These are phyloP conservation scores for Muntiacus reevesi DNA, from an alignment of 2,113 vertebrate genomes.

Conservation along the genomic window DNA sequence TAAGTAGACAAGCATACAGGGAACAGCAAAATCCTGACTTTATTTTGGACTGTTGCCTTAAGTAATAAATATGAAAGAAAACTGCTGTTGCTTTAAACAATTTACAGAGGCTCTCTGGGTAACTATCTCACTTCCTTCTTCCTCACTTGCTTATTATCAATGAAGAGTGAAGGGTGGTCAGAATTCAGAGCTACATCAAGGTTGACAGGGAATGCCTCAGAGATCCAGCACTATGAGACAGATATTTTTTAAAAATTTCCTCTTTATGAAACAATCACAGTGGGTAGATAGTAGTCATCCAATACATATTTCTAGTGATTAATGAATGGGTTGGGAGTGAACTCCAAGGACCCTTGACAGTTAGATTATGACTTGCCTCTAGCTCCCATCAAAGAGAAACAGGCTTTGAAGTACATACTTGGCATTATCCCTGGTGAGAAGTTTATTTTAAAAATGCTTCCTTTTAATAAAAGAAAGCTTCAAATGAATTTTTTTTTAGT, in stretches of 20 bases:
- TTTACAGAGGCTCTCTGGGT: neutral
- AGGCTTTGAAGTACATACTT: neutral
- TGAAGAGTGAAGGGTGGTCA: neutral
- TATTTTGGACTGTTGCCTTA: neutral
- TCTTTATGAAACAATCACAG: neutral
- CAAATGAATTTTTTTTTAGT: neutral
- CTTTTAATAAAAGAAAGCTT: neutral
- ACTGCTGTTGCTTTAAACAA: neutral
- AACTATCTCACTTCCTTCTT: neutral
- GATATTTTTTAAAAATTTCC: neutral
- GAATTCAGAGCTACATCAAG: neutral
- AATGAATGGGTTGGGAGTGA: neutral
- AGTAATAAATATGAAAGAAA: neutral
- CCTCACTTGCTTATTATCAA: neutral
- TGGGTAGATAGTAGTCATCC: neutral
- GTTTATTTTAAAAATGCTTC: neutral
- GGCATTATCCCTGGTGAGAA: neutral
- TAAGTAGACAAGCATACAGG: neutral
- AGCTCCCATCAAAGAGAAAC: neutral
- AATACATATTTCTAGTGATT: neutral
- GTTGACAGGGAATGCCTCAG: neutral
- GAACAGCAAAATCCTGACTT: neutral
- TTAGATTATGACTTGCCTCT: neutral
- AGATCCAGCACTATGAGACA: neutral
- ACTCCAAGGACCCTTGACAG: neutral